Evolutionary conservation across 2,113 vertebrate species (phyloP).

Genomic region (Onychorhynchus coronatus): DNA sequence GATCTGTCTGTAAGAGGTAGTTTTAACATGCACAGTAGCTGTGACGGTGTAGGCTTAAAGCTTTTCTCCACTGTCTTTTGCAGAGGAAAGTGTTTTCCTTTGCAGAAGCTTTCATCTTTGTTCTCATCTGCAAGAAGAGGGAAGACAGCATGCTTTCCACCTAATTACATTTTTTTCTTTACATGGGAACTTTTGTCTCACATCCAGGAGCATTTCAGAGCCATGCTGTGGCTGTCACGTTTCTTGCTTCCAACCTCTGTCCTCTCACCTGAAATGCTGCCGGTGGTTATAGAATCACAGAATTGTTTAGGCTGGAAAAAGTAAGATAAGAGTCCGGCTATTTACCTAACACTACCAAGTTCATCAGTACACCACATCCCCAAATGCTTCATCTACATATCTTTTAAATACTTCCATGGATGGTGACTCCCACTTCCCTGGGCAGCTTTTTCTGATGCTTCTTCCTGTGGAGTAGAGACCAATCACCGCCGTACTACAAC

Average conservation of each 20-base stretch:
- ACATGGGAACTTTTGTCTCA: not conserved
- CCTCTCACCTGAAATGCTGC: not conserved
- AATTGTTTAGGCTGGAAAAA: accelerated
- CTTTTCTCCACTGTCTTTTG: not conserved
- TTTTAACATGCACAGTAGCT: not conserved
- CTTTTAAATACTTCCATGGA: not conserved
- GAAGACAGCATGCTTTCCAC: not conserved
- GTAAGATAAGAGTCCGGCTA: too few species aligned
- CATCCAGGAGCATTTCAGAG: not conserved
- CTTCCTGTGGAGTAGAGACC: not conserved
- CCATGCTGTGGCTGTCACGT: accelerated
- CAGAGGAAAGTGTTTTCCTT: not conserved
- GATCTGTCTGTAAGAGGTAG: accelerated
- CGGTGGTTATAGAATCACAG: not conserved
- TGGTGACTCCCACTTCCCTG: not conserved
- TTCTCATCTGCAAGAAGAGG: not conserved
- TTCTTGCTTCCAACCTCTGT: not conserved
- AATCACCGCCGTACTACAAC: not conserved
- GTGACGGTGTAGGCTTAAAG: not conserved
- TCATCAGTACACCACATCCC: not conserved
- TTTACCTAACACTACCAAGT: not conserved
- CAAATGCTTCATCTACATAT: not conserved
- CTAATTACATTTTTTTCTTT: not conserved
- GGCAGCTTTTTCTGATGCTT: not conserved
- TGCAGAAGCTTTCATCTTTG: not conserved